phyloP scores from a whole-genome alignment of 2,888 invertebrate genomes.

The Erebia palarica region DNA sequence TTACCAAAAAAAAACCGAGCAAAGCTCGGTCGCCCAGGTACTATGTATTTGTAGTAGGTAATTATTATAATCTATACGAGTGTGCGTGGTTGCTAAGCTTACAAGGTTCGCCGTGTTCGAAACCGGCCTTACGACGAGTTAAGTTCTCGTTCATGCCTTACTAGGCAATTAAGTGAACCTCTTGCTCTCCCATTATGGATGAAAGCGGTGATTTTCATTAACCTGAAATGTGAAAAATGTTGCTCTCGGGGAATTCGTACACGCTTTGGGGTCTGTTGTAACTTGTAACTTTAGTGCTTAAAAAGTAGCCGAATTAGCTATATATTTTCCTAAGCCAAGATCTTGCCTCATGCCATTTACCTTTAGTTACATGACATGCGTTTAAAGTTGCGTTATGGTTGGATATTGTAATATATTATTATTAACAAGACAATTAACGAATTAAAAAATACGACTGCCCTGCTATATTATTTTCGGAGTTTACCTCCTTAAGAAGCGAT shows the following conservation, averaged over 20 bases:
- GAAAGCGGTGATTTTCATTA: constrained; percentile 70
- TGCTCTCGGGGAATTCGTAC: constrained; percentile 38
- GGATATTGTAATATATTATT: too few relatives aligned
- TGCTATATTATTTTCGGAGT: too few relatives aligned
- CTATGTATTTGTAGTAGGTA: not conserved
- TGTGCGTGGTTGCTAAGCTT: constrained; percentile 11
- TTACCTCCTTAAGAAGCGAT: too few relatives aligned
- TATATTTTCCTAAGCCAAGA: not conserved
- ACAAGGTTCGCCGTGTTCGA: constrained; percentile 16
- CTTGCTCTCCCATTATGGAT: constrained; percentile 57
- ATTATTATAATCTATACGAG: constrained; percentile 3
- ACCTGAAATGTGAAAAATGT: constrained; percentile 75
- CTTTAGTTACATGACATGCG: too few relatives aligned
- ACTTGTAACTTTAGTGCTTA: constrained; percentile 14
- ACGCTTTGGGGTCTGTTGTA: constrained; percentile 25
- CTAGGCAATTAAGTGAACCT: constrained; percentile 63
- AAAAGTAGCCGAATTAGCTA: constrained; percentile 6
- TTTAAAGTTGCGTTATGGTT: too few relatives aligned
- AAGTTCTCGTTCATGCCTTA: constrained; percentile 49
- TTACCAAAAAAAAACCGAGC: too few relatives aligned
- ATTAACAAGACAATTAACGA: too few relatives aligned
- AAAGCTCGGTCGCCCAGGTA: too few relatives aligned
- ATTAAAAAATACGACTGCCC: too few relatives aligned
- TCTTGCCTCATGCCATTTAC: too few relatives aligned
- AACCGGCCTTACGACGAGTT: constrained; percentile 35